These are phyloP conservation scores for Deroplatys truncata DNA, from an alignment of 2,888 invertebrate genomes.

Conservation along the genomic window DNA sequence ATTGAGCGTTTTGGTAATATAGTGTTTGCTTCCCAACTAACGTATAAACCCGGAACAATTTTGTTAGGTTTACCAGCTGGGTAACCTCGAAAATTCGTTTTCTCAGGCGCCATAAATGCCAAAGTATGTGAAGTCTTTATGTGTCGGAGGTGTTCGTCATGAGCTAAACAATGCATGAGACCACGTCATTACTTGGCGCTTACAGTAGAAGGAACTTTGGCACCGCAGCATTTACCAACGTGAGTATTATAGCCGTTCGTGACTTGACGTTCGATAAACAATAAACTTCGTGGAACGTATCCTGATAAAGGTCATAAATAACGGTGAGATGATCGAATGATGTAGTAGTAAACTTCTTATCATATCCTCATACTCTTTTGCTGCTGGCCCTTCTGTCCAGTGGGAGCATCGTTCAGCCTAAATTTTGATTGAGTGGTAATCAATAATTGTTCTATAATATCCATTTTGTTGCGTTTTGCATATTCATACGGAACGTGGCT, in stretches of 20 bases:
- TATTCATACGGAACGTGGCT: neutral
- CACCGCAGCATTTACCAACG: no score
- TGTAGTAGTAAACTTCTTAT: neutral
- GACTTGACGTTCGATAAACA: neutral
- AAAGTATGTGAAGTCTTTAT: no score
- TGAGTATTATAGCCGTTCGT: neutral
- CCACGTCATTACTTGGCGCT: no score
- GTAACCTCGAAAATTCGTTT: neutral
- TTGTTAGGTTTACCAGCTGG: no score
- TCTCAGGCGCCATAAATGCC: neutral
- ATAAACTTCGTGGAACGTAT: neutral
- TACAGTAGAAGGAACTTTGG: neutral
- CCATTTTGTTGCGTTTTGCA: neutral
- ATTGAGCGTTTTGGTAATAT: no score
- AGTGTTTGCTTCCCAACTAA: neutral
- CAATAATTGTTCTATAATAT: neutral
- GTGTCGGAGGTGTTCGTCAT: neutral
- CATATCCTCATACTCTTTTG: neutral
- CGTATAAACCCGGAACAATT: no score
- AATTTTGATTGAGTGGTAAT: neutral
- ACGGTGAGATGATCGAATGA: neutral
- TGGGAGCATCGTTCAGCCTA: neutral
- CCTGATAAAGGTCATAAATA: neutral
- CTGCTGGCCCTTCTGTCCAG: neutral
- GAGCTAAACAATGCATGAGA: neutral